These are phyloP conservation scores for Ceratitis capitata DNA, from an alignment of 1,140 invertebrate species.

Conservation along the genomic window DNA sequence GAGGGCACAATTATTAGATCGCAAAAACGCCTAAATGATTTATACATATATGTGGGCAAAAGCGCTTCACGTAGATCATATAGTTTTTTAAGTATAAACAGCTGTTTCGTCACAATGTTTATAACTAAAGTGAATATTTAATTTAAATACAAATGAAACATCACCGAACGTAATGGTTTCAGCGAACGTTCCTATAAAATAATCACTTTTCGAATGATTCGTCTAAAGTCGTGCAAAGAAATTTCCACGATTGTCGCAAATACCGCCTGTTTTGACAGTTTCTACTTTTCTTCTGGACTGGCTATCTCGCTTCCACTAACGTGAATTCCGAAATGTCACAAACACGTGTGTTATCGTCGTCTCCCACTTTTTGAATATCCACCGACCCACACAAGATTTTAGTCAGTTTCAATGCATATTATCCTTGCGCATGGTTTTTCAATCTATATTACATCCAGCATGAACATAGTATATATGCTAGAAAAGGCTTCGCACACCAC, in stretches of 20 bases:
- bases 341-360: conserved; percentile 17
- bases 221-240: conserved; percentile 7
- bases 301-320: conserved; percentile 31
- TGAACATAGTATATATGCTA: not conserved
- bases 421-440: conserved; percentile 30
- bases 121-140: not conserved
- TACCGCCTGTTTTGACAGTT: not conserved
- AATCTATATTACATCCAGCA: not conserved
- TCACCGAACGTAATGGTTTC: not conserved
- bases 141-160: not conserved
- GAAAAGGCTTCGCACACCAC: conserved; percentile 39
- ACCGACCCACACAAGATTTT: not conserved
- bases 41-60: too few relatives aligned
- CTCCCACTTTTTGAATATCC: not conserved
- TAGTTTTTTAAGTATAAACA: not conserved
- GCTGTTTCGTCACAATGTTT: not conserved
- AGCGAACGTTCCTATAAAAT: conserved; percentile 19
- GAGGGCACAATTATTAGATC: not conserved
- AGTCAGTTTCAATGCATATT: conserved; percentile 21
- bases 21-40: not conserved
- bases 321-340: not conserved
- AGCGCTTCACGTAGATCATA: too few relatives aligned
- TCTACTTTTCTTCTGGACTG: conserved; percentile 2
- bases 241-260: conserved; percentile 19
- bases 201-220: conserved; percentile 20